Base-by-base conservation (phyloP, 2,888 invertebrate species). In the Pseudolycoriella hygida region DNA sequence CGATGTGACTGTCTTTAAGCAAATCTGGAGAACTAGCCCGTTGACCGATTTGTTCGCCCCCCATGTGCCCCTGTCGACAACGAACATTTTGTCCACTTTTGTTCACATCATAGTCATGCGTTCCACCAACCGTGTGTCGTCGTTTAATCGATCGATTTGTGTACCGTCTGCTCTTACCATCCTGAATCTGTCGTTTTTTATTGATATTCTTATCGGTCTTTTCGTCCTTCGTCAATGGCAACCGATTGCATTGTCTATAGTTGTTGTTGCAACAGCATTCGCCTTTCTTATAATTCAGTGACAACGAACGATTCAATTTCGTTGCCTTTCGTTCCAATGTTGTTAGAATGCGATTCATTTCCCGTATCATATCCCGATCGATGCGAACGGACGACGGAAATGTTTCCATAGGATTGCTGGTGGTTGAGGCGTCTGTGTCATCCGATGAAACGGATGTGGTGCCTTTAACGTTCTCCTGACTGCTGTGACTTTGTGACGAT, bases 61-160 rank as follows among this genome's bases (percentile, higher is more conserved):
- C 25, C 15, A 34, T 14, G 3, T 34, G 34, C 3, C 34, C 34
- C 34, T 34, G 34, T 12, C 15, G 34, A 14, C 34, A 34, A 10
- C 34, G 34, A 5, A 12, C 34, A 34, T 34, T 14, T 12, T 34
- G 34, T 10, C 34, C 34, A 12, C 34, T 34, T 34, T 34, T 34
- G n/a, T 12, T 14, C 34, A 34, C 34, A 34, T 34, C 34, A 12
- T 34, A 34, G 11, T 34, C 34, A 34, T 87, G 86, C n/a, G 86
- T 85, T 45, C 92, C 90, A 50, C 90, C 90, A 8, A 92, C 89
- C 1, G 92, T 92, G 67, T 92, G 90, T 20, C 92, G 72, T 39
- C 92, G 74, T 65, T 88, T 88, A 56, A 88, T 85, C 50, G 84
- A 83, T 43, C 66, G 61, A 55, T 61, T 64, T 34, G 47, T 31